Evolutionary conservation across 2,888 invertebrate species (phyloP), one percentile per base, ranked within the genome.

Genomic region (Melieria crassipennis): DNA sequence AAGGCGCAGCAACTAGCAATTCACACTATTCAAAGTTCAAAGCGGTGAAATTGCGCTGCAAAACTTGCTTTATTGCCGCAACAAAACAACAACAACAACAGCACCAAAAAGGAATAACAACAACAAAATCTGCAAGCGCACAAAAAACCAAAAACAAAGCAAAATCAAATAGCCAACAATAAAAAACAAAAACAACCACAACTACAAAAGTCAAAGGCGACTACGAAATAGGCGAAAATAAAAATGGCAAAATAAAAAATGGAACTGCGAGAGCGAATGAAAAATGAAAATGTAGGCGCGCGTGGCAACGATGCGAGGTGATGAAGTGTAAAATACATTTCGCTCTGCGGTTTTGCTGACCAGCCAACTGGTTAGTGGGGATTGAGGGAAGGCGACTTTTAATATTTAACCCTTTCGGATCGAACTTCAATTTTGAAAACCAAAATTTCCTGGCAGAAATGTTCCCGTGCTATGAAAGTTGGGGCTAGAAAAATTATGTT

Each of bases 271-370:
- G 42, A 60, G 50, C 50, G 72, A 61, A 61, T 67, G 46, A 46
- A 58, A 47, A 66, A 13, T 5, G 52, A 52, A 13, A 52, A 9
- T 7, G 9, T 5, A 66, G n/a, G 13, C 30, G 42, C 11, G 16
- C 10, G 42, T 16, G 48, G 7, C 11, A 66, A n/a, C 30, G 16
- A 55, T 56, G 50, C 58, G 64, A 71, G n/a, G 57, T 65, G 67
- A 68, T 68, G 52, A 52, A 66, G 71, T 71, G 71, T 69, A 66
- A 73, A 73, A 71, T 71, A 63, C 62, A 65, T 69, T 71, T 69
- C 66, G 55, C 60, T 69, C 56, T 47, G 57, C 61, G 60, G 65
- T 48, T 63, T 45, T n/a, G 30, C 57, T 68, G 46, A 43, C 62
- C 48, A 62, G 6, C 47, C 42, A 43, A n/a, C 43, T 30, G 30